Percentiles rank a stretch among this genome's conserved stretches.
Evolutionary conservation across 2,888 invertebrate genomes (phyloP).

Genomic region (Aleiodes testaceus): DNA sequence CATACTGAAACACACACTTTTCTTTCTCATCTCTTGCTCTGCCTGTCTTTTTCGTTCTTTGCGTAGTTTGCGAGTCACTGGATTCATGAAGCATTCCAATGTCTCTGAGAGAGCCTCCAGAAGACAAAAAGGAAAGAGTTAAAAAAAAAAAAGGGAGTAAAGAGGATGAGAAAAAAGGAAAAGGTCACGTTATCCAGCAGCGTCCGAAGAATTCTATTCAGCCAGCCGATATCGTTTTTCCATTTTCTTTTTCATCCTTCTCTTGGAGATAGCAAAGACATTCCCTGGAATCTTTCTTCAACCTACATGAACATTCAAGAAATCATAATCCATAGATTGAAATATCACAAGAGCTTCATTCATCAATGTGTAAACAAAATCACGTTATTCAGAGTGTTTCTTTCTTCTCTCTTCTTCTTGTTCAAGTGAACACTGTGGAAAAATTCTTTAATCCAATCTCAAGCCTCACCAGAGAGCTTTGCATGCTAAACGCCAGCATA

Average conservation of each 20-base stretch:
- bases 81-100: conserved; percentile 45
- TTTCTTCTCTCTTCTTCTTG: conserved; percentile 21
- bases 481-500: conserved; percentile 40
- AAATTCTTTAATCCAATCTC: conserved; percentile 29
- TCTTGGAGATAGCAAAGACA: background rate
- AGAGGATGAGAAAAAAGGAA: conserved; percentile 31
- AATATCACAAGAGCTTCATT: conserved; percentile 2
- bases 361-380: conserved; percentile 2
- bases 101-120: conserved; percentile 27
- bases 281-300: conserved; percentile 16
- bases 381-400: background rate
- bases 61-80: conserved; percentile 35
- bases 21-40: conserved; percentile 36
- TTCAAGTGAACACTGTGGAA: conserved; percentile 30
- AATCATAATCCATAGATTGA: conserved; percentile 18
- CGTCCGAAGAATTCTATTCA: conserved; percentile 43
- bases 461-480: conserved; percentile 32
- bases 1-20: conserved; percentile 59
- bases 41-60: conserved; percentile 11
- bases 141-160: conserved; percentile 22
- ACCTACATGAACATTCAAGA: conserved; percentile 8
- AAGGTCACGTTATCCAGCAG: conserved; percentile 46
- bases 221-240: conserved; percentile 9
- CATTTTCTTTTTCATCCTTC: conserved; percentile 18
- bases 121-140: conserved; percentile 27